phyloP scores from a whole-genome alignment of 35 echinoderm and acorn worm species.

The Apostichopus californicus region DNA sequence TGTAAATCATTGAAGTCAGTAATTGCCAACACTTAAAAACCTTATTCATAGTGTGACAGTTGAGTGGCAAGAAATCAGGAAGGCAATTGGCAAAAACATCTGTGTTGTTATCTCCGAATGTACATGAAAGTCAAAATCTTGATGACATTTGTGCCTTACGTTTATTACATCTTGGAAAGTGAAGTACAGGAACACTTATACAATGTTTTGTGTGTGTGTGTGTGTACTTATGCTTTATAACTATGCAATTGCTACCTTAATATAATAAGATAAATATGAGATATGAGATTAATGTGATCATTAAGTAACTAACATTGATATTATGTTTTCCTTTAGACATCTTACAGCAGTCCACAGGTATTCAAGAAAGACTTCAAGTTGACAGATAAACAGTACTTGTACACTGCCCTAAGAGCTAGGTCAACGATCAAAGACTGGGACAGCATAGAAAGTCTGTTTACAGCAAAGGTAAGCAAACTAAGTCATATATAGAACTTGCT shows the following conservation, averaged over 20 bases:
- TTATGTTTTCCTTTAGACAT: background rate
- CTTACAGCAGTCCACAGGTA: slow-evolving; percentile 53
- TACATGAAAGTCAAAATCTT: background rate
- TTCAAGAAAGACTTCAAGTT: slow-evolving; percentile 71
- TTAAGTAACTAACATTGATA: background rate
- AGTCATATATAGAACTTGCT: too few relatives aligned
- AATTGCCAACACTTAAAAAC: too few relatives aligned
- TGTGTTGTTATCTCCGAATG: slow-evolving; percentile 18
- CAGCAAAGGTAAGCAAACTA: slow-evolving; percentile 69
- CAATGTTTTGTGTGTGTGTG: background rate
- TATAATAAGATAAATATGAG: too few relatives aligned
- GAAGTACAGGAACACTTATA: too few relatives aligned
- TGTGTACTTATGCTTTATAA: background rate
- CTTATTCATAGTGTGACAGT: background rate
- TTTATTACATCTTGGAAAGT: too few relatives aligned
- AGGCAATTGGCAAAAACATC: background rate
- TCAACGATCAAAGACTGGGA: slow-evolving; percentile 68
- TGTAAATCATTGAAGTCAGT: too few relatives aligned
- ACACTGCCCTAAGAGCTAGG: slow-evolving; percentile 67
- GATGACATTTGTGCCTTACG: too few relatives aligned
- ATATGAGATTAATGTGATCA: too few relatives aligned
- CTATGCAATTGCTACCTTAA: background rate
- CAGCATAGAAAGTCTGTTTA: slow-evolving; percentile 78
- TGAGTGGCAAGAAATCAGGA: slow-evolving; percentile 7
- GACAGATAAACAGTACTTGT: slow-evolving; percentile 87